Evolutionary conservation across 1,140 invertebrate species (phyloP), one percentile per base, ranked within the genome.

Genomic region (Paraescarpia echinospica): DNA sequence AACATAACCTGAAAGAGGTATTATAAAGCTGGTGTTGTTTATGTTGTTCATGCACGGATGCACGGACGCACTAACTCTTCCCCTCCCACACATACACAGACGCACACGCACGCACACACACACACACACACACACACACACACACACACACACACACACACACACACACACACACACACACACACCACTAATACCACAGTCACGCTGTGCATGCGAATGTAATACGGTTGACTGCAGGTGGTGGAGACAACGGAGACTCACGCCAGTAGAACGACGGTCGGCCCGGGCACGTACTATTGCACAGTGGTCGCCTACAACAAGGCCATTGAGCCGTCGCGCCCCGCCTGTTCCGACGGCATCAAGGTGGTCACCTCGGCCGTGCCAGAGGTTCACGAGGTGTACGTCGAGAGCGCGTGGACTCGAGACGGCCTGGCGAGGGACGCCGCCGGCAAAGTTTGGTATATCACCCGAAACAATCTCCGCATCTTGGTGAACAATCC

Each of bases 241-340:
- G n/a, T 90, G 18, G 34, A 90, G 27, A 41, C 90, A n/a, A 41
- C 14, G 4, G 18, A 90, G 90, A 90, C 90, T 35, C 35, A 35
- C 35, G 90, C 90, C 22, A 90, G 90, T n/a, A 34, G 88, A 41
- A 89, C 48, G 31, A 41, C 35, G 22, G 6, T 12, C 18, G 34
- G 34, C 35, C 34, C 90, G n/a, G 90, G 90, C 4, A 90, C 90
- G 2, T 90, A 90, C n/a, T 90, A 90, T 31, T 35, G 34, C 34
- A 90, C 90, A 6, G 90, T 90, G 90, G 90, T 77, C 27, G 59
- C 59, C 27, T 77, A 77, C 59, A 77, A 77, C 59, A 77, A 77
- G 27, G 59, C 59, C 18, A 18, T 90, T 5, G 90, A 90, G n/a
- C 90, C 90, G 18, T 90, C 90, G 14, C 90, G 34, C 18, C 90